Evolutionary conservation across 2,888 invertebrate species (phyloP).

Genomic region (Drosophila testacea): DNA sequence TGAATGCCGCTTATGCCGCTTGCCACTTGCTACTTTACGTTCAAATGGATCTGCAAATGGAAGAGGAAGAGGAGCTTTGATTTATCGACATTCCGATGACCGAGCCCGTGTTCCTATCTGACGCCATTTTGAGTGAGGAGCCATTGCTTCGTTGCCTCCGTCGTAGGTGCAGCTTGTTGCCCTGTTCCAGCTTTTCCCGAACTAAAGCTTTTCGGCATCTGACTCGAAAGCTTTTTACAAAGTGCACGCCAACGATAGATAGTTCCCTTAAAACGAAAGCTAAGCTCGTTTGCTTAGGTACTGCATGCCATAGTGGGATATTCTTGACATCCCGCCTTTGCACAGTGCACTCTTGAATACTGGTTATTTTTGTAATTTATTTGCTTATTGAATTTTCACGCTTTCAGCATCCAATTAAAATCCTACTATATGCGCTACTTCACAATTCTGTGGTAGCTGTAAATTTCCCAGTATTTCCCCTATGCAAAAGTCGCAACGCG

Average conservation of each 20-base stretch:
- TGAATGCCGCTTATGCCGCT: conserved; percentile 64
- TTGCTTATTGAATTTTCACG: conserved; percentile 6
- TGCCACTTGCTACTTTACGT: conserved; percentile 57
- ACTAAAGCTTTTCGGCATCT: conserved; percentile 46
- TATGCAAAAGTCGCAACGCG: neutral
- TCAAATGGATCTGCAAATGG: conserved; percentile 14
- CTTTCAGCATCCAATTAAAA: conserved; percentile 1
- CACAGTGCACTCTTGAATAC: neutral
- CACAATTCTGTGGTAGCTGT: neutral
- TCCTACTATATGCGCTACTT: conserved; percentile 7
- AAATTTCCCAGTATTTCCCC: conserved; percentile 75
- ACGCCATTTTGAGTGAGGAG: conserved; percentile 60
- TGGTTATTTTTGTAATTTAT: conserved; percentile 19
- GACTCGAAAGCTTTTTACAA: conserved; percentile 47
- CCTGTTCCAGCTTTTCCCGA: conserved; percentile 49
- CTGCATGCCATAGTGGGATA: conserved; percentile 34
- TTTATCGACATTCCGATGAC: conserved; percentile 72
- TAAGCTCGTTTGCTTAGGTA: conserved; percentile 19
- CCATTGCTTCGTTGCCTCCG: neutral
- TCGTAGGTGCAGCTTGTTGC: conserved; percentile 63
- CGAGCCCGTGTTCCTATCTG: conserved; percentile 11
- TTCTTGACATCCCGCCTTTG: neutral
- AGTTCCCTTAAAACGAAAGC: conserved; percentile 40
- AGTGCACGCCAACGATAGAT: conserved; percentile 48
- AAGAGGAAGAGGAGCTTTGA: conserved; percentile 60